Base-by-base conservation (phyloP, 2,888 invertebrate species). In the Bedellia somnulentella region DNA sequence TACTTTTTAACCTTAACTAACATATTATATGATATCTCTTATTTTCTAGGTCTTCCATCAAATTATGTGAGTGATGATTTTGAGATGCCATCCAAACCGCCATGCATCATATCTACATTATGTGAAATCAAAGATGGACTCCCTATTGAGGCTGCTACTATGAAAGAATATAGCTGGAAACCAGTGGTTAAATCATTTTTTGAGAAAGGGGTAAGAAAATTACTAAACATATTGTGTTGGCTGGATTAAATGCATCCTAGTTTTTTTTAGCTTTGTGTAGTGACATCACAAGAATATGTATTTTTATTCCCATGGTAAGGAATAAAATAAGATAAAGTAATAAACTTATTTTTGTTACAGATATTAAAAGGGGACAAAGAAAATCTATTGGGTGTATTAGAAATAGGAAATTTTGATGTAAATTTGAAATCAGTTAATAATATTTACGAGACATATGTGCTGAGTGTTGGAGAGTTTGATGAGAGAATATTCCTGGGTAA, bases 381-480 rank as follows among this genome's bases (percentile, higher is more conserved):
- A 1, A 82, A 81, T 31, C 79, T 89, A 34, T 81, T 83, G 24
- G 90, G 88, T 13, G 70, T 96, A 17, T 70, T 96, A 42, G 89
- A 93, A 38, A 71, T 84, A 15, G 79, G 80, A 9, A 82, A 84
- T 49, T 95, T 94, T 70, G 94, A 95, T 45, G 71, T 76, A 11
- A 97, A 96, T 68, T 81, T 87, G 17, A 92, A 89, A 70, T 85
- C 87, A 42, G 73, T 96, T 22, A 90, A 89, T 43, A 89, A 86
- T 56, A 77, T 85, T 8, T 99, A 99, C 58, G 96, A 96, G 55
- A 88, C 89, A 30, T 91, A 89, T 60, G 89, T 97, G 14, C 71
- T 95, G 22, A 91, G 86, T 55, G 87, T 89, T 36, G 95, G 96
- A 1, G 94, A 96, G 60, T 91, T 98, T 61, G 98, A 99, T 60